Conservation (phyloP, 2,113 vertebrate species). For the Pygathrix nemaeus region DNA sequence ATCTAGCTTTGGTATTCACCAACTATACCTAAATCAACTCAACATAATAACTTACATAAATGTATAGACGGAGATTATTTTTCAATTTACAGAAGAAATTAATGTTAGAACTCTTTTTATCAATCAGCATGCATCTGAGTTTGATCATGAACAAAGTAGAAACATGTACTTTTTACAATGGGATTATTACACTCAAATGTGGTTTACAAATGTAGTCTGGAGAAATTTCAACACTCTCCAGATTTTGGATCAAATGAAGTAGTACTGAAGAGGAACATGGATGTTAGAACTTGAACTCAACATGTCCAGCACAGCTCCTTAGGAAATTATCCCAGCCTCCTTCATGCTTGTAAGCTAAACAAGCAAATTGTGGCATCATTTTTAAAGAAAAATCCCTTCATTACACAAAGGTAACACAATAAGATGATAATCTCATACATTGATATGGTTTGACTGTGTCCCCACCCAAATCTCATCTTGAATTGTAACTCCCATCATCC, state of each 20-base stretch:
- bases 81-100: not conserved
- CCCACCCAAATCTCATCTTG: too few species aligned
- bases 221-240: not conserved
- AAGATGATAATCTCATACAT: not conserved
- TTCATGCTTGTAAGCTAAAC: not conserved
- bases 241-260: not conserved
- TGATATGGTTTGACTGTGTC: too few species aligned
- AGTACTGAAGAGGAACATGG: not conserved
- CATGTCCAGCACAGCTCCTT: not conserved
- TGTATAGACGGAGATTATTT: not conserved
- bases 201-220: not conserved
- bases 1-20: not conserved
- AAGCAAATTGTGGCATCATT: not conserved
- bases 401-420: not conserved
- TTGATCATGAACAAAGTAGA: constrained; percentile 4
- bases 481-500: too few species aligned
- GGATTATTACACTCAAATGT: not conserved
- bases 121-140: not conserved
- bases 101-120: not conserved
- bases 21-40: not conserved
- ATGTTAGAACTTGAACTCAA: not conserved
- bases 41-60: constrained; percentile 1
- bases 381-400: not conserved
- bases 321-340: not conserved
- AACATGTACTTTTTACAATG: not conserved